Evolutionary conservation across 2,888 invertebrate species (phyloP).

Genomic region (Agrotis ipsilon): DNA sequence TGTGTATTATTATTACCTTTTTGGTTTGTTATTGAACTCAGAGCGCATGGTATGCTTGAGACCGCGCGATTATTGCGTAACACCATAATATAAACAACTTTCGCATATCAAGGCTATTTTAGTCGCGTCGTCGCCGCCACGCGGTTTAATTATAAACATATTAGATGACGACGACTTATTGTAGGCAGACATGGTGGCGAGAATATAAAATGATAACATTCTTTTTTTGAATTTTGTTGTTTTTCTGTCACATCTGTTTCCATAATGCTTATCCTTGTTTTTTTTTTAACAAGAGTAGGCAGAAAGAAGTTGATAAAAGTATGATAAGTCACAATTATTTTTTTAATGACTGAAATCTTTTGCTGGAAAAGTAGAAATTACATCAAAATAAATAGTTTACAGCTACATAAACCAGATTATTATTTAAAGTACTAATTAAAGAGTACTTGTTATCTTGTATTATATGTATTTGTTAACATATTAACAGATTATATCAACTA

Average conservation of each 20-base stretch:
- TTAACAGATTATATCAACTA: constrained; percentile 8
- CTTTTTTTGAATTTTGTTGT: constrained; percentile 39
- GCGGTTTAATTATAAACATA: constrained; percentile 57
- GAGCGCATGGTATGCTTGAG: constrained; percentile 18
- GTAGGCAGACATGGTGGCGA: constrained; percentile 10
- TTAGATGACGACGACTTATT: constrained; percentile 48
- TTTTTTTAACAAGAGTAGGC: background rate
- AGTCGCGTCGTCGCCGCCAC: constrained; percentile 47
- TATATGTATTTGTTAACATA: constrained; percentile 23
- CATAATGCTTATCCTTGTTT: constrained; percentile 4
- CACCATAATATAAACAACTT: constrained; percentile 82
- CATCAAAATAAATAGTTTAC: no score
- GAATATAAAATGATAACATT: background rate
- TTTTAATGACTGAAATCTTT: no score
- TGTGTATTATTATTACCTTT: constrained; percentile 12
- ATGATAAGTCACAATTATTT: background rate
- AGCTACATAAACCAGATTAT: background rate
- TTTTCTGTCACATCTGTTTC: constrained; percentile 25
- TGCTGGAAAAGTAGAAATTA: no score
- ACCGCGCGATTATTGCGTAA: constrained; percentile 83
- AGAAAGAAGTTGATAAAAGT: constrained; percentile 4
- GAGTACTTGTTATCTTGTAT: background rate
- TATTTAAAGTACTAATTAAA: background rate
- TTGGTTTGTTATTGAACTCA: constrained; percentile 47
- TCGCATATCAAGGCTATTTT: constrained; percentile 81